A percentile compares a stretch with the other conserved stretches of the same genome.
Evolutionary conservation across 1,140 invertebrate genomes (phyloP).

Genomic region (Periplaneta americana): DNA sequence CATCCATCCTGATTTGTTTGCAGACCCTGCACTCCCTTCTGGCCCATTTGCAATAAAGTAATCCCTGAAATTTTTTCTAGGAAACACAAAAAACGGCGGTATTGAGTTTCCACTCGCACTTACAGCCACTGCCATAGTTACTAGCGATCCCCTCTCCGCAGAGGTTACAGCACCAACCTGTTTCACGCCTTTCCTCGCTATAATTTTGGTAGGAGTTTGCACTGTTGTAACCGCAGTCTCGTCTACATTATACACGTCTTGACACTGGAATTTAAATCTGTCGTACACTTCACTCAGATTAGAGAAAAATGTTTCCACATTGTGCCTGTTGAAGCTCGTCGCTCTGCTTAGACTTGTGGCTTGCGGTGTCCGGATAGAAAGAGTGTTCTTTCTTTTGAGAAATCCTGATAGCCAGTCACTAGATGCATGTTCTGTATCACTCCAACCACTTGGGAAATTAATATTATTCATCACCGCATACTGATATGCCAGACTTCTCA

Average conservation of each 20-base stretch:
- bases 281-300: conserved; percentile 26
- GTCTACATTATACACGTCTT: conserved; percentile 35
- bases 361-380: conserved; percentile 37
- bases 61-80: background rate
- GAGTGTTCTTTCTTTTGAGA: conserved; percentile 32
- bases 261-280: conserved; percentile 27
- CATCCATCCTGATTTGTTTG: background rate
- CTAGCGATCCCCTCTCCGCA: too few relatives aligned
- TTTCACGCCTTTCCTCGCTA: conserved; percentile 31
- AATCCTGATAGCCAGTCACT: conserved; percentile 37
- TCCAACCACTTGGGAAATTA: conserved; percentile 18
- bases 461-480: conserved; percentile 15
- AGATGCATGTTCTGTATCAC: conserved; percentile 24
- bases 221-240: conserved; percentile 36
- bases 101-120: conserved; percentile 3
- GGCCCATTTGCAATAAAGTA: background rate
- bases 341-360: conserved; percentile 34
- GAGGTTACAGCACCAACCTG: conserved; percentile 32
- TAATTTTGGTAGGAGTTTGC: conserved; percentile 29
- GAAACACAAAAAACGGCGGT: conserved; percentile 1
- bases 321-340: conserved; percentile 36
- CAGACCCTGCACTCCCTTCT: background rate
- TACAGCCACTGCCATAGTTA: conserved; percentile 32
- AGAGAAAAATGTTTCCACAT: conserved; percentile 33
- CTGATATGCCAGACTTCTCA: conserved; percentile 20